Base-by-base conservation (phyloP, 1,140 invertebrate species). In the Chrysomallon squamiferum region DNA sequence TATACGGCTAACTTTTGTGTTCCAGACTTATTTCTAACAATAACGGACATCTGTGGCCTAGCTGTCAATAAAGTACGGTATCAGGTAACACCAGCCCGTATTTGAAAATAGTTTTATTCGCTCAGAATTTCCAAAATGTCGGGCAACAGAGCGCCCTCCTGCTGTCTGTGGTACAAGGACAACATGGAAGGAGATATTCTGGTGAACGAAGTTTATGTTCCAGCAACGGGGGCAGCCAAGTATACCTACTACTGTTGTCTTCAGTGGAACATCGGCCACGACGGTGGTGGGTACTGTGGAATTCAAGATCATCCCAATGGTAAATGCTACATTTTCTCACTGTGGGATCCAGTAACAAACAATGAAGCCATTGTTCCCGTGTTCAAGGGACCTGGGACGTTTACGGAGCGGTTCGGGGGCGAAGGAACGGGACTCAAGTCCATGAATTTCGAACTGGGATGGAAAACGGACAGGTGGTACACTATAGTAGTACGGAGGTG, bases 281-380 rank as follows among this genome's bases (percentile, higher is more conserved):
- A 72, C 35, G 73, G 73, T 13, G 69, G 69, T 27, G 73, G 73
- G 18, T 74, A 74, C 60, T 74, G 73, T 33, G 73, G 73, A 13
- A 66, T 74, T 49, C 73, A 74, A 61, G 73, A 74, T 25, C 73
- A 74, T 38, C 69, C 69, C 0, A 50, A 65, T 13, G 73, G 73
- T 3, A 52, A 58, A 27, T 65, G 65, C 38, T 74, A 66, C 50
- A 74, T 74, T 18, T 74, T 74, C 54, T 72, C 73, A 6, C 2
- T 74, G 7, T 74, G 73, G 73, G 66, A 74, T 38, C 69, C 73
- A 5, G n/a, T 57, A 4, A 38, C 52, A 0, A 27, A 43, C 15
- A 65, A 66, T 7, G 59, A 64, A 35, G 52, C 60, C 38, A 68
- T 68, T 25, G 52, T 58, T n/a, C 64, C 68, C 4, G 59, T 66